A percentile compares a stretch with the other conserved stretches of the same genome.
These are phyloP conservation scores for Rhingia rostrata DNA, from an alignment of 2,888 invertebrate genomes.

Conservation along the genomic window DNA sequence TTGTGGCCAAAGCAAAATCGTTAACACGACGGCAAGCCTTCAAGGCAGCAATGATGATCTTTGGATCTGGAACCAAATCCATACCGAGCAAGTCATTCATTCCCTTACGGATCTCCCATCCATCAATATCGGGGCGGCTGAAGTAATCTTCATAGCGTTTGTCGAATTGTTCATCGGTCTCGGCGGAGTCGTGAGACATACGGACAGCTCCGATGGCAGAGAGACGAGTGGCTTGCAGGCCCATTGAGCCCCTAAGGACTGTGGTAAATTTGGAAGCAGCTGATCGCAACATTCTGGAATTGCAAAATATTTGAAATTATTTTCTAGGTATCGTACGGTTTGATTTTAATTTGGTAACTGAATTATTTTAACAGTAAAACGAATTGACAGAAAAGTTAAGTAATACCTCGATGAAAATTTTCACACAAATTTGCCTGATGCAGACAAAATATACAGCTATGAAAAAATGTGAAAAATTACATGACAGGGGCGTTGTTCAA, in stretches of 20 bases:
- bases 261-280: constrained; percentile 83
- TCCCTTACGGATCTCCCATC: constrained; percentile 96
- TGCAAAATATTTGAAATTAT: constrained; percentile 2
- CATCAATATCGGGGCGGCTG: constrained; percentile 93
- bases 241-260: constrained; percentile 80
- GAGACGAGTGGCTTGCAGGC: constrained; percentile 77
- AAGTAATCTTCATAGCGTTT: constrained; percentile 92
- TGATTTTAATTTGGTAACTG: not conserved
- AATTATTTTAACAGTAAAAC: not conserved
- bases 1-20: constrained; percentile 95
- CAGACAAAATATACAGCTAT: constrained; percentile 48
- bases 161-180: constrained; percentile 94
- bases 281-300: constrained; percentile 84
- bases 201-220: constrained; percentile 79
- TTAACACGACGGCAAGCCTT: constrained; percentile 96
- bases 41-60: constrained; percentile 92
- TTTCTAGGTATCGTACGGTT: not conserved
- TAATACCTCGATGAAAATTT: constrained; percentile 76
- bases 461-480: constrained; percentile 52
- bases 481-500: constrained; percentile 29
- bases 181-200: constrained; percentile 84
- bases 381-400: constrained; percentile 77
- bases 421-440: constrained; percentile 34
- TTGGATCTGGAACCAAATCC: constrained; percentile 97
- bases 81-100: constrained; percentile 94